Percentiles rank a stretch among this genome's conserved stretches.
These are phyloP conservation scores for Diaperis boleti DNA, from an alignment of 2,888 invertebrate genomes.

Conservation along the genomic window DNA sequence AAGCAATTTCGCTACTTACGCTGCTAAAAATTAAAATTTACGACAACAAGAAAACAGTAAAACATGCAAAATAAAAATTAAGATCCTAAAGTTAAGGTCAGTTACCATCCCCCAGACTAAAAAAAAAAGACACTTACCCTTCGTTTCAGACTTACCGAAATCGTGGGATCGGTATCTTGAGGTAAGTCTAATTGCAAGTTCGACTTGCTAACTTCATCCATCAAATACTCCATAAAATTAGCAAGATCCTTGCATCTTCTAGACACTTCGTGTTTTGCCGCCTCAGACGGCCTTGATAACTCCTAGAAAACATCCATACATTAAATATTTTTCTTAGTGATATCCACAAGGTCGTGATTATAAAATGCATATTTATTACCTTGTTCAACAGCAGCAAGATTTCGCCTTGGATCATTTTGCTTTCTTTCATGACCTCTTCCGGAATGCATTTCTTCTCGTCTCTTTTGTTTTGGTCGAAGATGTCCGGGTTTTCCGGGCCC, in stretches of 20 bases:
- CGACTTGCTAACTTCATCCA: slow-evolving; percentile 75
- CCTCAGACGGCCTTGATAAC: slow-evolving; percentile 64
- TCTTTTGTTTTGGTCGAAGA: slow-evolving; percentile 71
- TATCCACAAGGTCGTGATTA: neutral
- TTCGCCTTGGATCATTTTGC: slow-evolving; percentile 73
- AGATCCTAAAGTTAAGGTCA: slow-evolving; percentile 7
- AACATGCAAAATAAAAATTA: neutral
- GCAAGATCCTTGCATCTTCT: slow-evolving; percentile 81
- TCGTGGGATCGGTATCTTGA: slow-evolving; percentile 71
- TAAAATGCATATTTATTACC: slow-evolving; percentile 58
- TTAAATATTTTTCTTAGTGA: neutral
- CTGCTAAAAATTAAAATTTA: no score
- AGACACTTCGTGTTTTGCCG: slow-evolving; percentile 75
- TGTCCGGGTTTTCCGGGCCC: slow-evolving; percentile 83
- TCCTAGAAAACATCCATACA: slow-evolving; percentile 53
- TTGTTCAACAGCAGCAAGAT: slow-evolving; percentile 78
- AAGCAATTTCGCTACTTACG: no score
- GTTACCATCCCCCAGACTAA: slow-evolving; percentile 25
- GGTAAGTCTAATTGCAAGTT: slow-evolving; percentile 73
- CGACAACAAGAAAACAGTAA: neutral
- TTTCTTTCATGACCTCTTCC: slow-evolving; percentile 73
- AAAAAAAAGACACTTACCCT: slow-evolving; percentile 48
- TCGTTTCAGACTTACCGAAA: slow-evolving; percentile 71
- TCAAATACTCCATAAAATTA: slow-evolving; percentile 80
- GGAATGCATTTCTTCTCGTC: slow-evolving; percentile 66